These are phyloP conservation scores for Acipenser ruthenus DNA, from an alignment of 2,797 vertebrate genomes.

Conservation along the genomic window DNA sequence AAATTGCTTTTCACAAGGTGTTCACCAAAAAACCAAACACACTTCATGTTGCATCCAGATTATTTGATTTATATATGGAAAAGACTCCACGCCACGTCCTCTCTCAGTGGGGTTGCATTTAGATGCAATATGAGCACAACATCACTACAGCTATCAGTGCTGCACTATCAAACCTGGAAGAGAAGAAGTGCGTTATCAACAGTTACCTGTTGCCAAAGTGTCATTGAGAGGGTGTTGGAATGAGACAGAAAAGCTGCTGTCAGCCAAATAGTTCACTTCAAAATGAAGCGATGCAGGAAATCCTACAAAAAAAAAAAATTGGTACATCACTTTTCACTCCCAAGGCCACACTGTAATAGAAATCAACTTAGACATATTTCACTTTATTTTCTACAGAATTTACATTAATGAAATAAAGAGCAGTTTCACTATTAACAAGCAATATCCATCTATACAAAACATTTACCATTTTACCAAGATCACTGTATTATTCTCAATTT, in stretches of 20 bases:
- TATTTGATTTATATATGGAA: neutral
- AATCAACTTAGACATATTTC: neutral
- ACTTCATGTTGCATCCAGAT: neutral
- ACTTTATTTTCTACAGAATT: neutral
- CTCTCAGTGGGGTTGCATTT: neutral
- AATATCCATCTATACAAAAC: no score
- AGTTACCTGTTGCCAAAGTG: conserved; percentile 65
- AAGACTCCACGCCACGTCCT: neutral
- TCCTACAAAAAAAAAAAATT: conserved; percentile 57
- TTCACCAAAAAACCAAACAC: neutral
- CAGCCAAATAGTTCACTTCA: conserved; percentile 45
- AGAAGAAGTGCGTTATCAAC: neutral
- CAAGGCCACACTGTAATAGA: neutral
- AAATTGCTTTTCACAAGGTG: no score
- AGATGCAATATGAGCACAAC: neutral
- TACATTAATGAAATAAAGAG: neutral
- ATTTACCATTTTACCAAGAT: neutral
- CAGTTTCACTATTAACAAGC: no score
- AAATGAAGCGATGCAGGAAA: conserved; percentile 49
- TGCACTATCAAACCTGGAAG: neutral
- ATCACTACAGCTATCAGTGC: neutral
- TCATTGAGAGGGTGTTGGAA: conserved; percentile 51
- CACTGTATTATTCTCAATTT: neutral
- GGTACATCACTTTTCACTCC: neutral
- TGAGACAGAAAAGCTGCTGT: conserved; percentile 63